These are phyloP conservation scores for Oikopleura dioica DNA, from an alignment of 23 tunicate genomes.

Conservation along the genomic window DNA sequence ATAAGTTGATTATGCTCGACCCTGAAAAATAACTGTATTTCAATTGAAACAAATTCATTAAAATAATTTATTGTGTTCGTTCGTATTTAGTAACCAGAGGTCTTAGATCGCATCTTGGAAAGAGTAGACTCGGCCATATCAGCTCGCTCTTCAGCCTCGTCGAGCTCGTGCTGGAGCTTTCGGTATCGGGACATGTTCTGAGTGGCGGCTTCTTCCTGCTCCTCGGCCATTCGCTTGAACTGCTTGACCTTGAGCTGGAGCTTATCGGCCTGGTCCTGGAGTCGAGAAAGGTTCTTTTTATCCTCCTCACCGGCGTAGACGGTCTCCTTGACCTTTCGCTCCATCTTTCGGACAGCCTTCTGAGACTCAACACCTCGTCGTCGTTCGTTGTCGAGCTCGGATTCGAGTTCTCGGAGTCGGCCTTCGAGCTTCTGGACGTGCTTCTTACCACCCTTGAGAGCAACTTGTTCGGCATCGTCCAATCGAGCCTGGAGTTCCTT, in stretches of 20 bases:
- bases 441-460: neutral
- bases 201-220: constrained; percentile 89
- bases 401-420: neutral
- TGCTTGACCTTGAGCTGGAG: too few species aligned
- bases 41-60: too few species aligned
- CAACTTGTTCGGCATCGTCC: constrained; percentile 10
- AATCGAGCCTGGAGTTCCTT: neutral
- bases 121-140: constrained; percentile 84
- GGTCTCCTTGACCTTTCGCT: constrained; percentile 56
- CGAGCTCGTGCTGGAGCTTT: constrained; percentile 80
- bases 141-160: too few species aligned
- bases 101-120: constrained; percentile 78
- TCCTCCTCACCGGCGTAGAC: constrained; percentile 74
- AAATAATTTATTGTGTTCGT: too few species aligned
- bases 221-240: too few species aligned
- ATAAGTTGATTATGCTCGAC: too few species aligned
- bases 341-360: constrained; percentile 29
- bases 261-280: constrained; percentile 84
- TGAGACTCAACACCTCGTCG: neutral
- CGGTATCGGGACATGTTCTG: constrained; percentile 58
- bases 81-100: too few species aligned
- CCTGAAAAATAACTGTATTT: too few species aligned
- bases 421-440: neutral
- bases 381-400: neutral
- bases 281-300: constrained; percentile 56